Percentiles rank a stretch among this genome's conserved stretches.
phyloP scores from a whole-genome alignment of 2,797 vertebrate genomes.

The Phoeniculus purpureus region DNA sequence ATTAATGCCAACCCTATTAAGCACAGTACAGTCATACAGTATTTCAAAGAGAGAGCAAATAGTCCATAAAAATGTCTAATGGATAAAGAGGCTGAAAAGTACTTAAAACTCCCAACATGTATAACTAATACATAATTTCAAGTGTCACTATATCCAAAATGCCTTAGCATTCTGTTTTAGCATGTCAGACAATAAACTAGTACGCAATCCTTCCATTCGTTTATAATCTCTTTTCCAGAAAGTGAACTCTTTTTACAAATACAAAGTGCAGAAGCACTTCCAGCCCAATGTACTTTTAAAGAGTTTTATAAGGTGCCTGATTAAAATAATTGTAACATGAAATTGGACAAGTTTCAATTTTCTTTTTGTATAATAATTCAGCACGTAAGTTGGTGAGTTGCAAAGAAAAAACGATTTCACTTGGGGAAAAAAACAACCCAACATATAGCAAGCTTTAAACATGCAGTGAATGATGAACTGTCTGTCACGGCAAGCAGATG shows the following conservation, averaged over 20 bases:
- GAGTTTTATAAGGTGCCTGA: neutral
- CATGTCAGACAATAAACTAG: neutral
- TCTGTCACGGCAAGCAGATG: constrained; percentile 64
- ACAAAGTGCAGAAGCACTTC: neutral
- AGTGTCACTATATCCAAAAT: neutral
- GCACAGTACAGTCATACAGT: neutral
- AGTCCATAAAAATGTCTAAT: neutral
- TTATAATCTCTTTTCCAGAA: neutral
- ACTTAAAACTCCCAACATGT: neutral
- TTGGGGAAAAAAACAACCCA: neutral
- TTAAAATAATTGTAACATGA: neutral
- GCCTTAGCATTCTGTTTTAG: neutral
- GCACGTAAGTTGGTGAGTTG: constrained; percentile 24
- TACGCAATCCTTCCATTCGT: neutral
- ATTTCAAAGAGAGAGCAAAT: constrained; percentile 7
- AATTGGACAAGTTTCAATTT: neutral
- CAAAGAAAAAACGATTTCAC: constrained; percentile 43
- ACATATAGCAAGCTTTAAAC: constrained; percentile 63
- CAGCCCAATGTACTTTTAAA: neutral
- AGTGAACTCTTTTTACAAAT: neutral
- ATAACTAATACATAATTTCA: neutral
- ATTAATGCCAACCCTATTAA: neutral
- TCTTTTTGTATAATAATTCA: constrained; percentile 21
- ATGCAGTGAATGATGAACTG: constrained; percentile 61
- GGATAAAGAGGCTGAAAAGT: neutral